Base-by-base conservation (phyloP, 2,888 invertebrate species). In the Nemotelus nigrinus region DNA sequence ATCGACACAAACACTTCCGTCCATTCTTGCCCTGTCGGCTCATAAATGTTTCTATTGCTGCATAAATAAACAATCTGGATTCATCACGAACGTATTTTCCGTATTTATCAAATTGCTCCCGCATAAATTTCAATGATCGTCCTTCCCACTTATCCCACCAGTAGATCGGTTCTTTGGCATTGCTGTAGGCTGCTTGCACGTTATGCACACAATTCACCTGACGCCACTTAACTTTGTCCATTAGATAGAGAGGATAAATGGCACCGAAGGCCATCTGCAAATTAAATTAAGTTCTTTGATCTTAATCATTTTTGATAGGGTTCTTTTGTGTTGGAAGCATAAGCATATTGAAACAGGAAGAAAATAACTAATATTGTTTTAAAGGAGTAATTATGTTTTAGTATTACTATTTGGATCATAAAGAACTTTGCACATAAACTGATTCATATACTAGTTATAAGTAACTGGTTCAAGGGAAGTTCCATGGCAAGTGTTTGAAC, bases 71-170 rank as follows among this genome's bases (percentile, higher is more conserved):
- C 6, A 84, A 79, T 2, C 85, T 81, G 0, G 86, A 83, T 43
- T 84, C 84, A 78, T 86, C 86, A 41, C 76, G 45, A 2, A 8
- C 80, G 5, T 80, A 81, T 2, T 80, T 78, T 47, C 82, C 82
- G 57, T 83, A 76, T 50, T 50, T 72, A 39, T 82, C 81, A 44
- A 83, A 81, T 65, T 79, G 75, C 3, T 79, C 63, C n/a, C 71
- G 67, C 5, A 58, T 47, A 25, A 45, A 6, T 53, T 25, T 8
- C 3, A 85, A 67, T 6, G 83, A 83, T 68, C 85, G 80, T 10
- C 83, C 81, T 78, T 85, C 84, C 85, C 85, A 86, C 78, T 84
- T 85, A 72, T 86, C 84, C 85, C 85, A 86, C 0, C 85, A 84
- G 77, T 84, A 84, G 0, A 83, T 78, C 0, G 86, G 85, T 2